Evolutionary conservation across 2,888 invertebrate species (phyloP), one percentile per base, ranked within the genome.

Genomic region (Zele albiditarsus): DNA sequence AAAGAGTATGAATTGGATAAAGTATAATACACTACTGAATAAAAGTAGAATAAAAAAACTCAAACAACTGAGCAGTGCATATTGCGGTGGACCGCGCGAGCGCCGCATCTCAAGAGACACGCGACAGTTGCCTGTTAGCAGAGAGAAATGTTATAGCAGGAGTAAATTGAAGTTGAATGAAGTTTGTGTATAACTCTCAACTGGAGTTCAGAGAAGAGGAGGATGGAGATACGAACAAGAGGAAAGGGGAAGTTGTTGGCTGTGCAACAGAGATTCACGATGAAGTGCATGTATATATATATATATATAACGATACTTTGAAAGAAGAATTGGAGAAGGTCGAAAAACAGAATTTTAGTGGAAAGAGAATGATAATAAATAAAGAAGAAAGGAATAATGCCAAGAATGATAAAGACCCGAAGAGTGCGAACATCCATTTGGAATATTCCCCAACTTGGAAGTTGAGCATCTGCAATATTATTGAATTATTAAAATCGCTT

Each of bases 121-220:
- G 73, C 73, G 72, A 73, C 79, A 73, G 74, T 74, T 74, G 76
- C 71, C 82, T 80, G 83, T 86, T 84, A 84, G 83, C 82, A 82
- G 82, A 82, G 84, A 85, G 86, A 84, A 85, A 85, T 80, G 85
- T 85, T 85, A 38, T 38, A 82, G 85, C 80, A 79, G 81, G 81
- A 84, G 84, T 84, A 85, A 87, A 87, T 87, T 85, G 85, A 85
- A 85, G 85, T 82, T 81, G 83, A 81, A 84, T 82, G 78, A 85
- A 87, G 84, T 87, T 86, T 84, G 84, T 82, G 83, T 84, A 38
- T 38, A 86, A 86, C 85, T 86, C 83, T 82, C 82, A 80, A 82
- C 82, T 82, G 76, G 80, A 85, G 84, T 85, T 86, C 83, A 83
- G 82, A 82, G 81, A 76, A 79, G 75, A 65, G 77, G 53, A 63